Conservation (phyloP, 2,113 vertebrate genomes). For the Colius striatus region DNA sequence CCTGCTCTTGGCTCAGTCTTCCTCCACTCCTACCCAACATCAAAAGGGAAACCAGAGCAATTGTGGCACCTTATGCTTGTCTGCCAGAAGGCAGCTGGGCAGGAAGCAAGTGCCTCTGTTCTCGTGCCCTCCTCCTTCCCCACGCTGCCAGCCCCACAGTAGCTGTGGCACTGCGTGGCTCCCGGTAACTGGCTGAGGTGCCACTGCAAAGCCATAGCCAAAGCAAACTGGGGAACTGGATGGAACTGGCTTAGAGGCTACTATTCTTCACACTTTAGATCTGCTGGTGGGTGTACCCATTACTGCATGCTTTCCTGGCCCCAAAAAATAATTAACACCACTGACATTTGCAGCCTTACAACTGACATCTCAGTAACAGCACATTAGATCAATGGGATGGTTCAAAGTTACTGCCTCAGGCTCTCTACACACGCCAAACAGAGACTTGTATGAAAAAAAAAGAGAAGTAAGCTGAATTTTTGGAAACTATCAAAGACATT, state of each 20-base stretch:
- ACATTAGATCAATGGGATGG: background rate
- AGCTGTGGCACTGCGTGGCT: rapidly evolving
- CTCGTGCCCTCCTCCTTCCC: background rate
- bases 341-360: background rate
- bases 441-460: background rate
- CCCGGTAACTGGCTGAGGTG: background rate
- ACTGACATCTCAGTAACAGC: background rate
- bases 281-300: background rate
- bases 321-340: background rate
- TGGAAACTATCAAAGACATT: background rate
- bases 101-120: background rate
- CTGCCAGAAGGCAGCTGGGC: background rate
- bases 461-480: background rate
- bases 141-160: rapidly evolving
- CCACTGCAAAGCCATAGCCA: background rate
- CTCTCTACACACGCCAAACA: background rate
- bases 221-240: background rate
- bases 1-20: background rate
- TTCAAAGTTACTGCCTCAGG: slow-evolving; percentile 25
- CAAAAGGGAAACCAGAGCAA: background rate
- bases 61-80: rapidly evolving
- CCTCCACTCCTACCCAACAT: background rate
- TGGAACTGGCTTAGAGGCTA: background rate
- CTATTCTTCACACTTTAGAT: background rate
- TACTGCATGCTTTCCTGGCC: background rate